These are phyloP conservation scores for Scaptomyza reducta DNA, from an alignment of 2,888 invertebrate species.

Conservation along the genomic window DNA sequence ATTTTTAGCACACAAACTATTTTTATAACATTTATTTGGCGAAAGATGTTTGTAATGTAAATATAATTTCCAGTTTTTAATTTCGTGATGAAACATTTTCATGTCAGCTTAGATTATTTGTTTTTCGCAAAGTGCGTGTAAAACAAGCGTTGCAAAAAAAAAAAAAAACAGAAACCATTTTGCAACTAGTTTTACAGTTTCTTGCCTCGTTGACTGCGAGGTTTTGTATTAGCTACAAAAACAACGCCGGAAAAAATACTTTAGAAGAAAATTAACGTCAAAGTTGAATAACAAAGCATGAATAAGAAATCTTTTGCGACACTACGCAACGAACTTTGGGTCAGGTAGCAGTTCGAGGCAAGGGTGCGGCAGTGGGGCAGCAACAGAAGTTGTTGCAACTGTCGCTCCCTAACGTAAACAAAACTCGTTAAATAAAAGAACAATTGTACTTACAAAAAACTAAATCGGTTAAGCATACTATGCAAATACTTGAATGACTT, in stretches of 20 bases:
- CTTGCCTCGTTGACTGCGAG: constrained; percentile 45
- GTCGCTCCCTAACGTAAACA: constrained; percentile 70
- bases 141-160: constrained; percentile 30
- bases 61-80: neutral
- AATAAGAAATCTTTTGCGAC: constrained; percentile 69
- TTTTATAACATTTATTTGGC: neutral
- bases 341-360: constrained; percentile 10
- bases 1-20: no score
- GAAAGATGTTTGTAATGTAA: neutral
- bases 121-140: constrained; percentile 49
- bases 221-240: constrained; percentile 2
- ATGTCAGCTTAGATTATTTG: constrained; percentile 5
- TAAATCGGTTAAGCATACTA: constrained; percentile 81
- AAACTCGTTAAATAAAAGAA: constrained; percentile 80
- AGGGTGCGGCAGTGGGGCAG: constrained; percentile 4
- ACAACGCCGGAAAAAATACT: constrained; percentile 26
- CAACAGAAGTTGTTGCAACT: constrained; percentile 42
- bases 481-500: constrained; percentile 82
- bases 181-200: constrained; percentile 30
- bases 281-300: constrained; percentile 71
- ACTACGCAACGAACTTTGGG: constrained; percentile 40
- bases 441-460: constrained; percentile 77
- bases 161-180: constrained; percentile 11
- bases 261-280: constrained; percentile 75
- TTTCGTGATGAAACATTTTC: neutral